Evolutionary conservation across 2,113 vertebrate genomes (phyloP), one percentile per base, ranked within the genome.

Genomic region (Irena cyanogastra): DNA sequence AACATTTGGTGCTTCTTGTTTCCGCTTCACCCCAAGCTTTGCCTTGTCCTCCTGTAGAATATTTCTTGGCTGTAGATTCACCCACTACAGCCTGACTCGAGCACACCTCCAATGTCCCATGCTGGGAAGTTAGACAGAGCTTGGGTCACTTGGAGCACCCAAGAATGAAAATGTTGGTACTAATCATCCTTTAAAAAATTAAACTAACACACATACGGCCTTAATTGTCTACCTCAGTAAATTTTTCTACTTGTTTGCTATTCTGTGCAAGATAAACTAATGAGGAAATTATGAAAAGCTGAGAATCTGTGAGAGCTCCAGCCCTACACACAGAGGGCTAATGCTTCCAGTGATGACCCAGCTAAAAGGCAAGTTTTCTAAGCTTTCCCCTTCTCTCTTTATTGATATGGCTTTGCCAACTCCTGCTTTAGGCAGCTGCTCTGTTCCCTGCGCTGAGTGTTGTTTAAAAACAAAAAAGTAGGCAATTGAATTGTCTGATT

Each of bases 31-130:
- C 20, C 56, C 45, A 18, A 1, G 1, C 69, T 92, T 94, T 89
- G 33, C 65, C 15, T 61, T 85, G 39, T 65, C 49, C 30, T 87
- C 76, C 37, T 79, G 31, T 13, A 35, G 52, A 59, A 52, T 11
- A 33, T 84, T 82, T 94, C 70, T 84, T 69, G 95, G 23, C 66
- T 57, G 74, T 91, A 76, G 72, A 68, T 71, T 92, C 22, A 35
- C 16, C 56, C 56, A 52, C 39, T 66, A 41, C 72, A 70, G 71
- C 30, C 35, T 64, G 41, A 50, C 37, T 83, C 54, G 61, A 75
- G 39, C 82, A 82, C 10, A 76, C 5, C 24, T 64, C 61, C 47
- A 0, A 0, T 57, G 37, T 56, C 35, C 35, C 5, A 0, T 3
- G 1, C 57, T 52, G 45, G 30, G n/a, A 75, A 39, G 24, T 68